These are phyloP conservation scores for Ancistrus triradiatus DNA, from an alignment of 2,113 vertebrate species.

Conservation along the genomic window DNA sequence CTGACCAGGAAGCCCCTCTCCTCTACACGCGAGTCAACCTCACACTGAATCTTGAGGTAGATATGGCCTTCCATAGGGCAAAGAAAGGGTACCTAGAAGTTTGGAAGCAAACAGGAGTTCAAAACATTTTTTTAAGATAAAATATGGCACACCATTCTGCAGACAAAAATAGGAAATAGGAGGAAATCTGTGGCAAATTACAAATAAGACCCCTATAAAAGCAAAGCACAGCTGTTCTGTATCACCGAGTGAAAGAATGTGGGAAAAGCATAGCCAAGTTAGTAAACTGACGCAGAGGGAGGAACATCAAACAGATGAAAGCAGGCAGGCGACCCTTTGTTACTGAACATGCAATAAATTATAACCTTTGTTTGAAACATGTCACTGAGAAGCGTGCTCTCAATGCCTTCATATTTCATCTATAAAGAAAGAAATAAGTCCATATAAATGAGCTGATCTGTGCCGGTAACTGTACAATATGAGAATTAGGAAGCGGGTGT, in stretches of 20 bases:
- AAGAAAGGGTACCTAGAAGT: slow-evolving; percentile 82
- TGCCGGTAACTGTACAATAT: background rate
- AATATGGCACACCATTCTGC: background rate
- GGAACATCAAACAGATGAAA: background rate
- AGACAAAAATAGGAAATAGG: background rate
- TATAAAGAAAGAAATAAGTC: slow-evolving; percentile 64
- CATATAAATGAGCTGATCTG: slow-evolving; percentile 24
- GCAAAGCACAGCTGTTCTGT: background rate
- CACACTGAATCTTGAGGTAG: slow-evolving; percentile 87
- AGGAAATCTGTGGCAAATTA: background rate
- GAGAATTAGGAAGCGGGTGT: slow-evolving; percentile 18
- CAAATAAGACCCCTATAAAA: background rate
- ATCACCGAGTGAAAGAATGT: background rate
- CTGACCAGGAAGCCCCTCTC: slow-evolving; percentile 82
- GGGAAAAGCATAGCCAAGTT: background rate
- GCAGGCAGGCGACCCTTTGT: slow-evolving; percentile 28
- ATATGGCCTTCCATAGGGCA: slow-evolving; percentile 91
- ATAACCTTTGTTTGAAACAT: slow-evolving; percentile 85
- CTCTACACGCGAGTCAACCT: slow-evolving; percentile 83
- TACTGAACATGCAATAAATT: slow-evolving; percentile 50
- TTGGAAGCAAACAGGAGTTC: background rate
- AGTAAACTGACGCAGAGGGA: background rate
- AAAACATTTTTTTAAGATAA: background rate
- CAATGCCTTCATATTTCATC: slow-evolving; percentile 82
- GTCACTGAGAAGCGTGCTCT: slow-evolving; percentile 78